These are phyloP conservation scores for Strigamia crassipes DNA, from an alignment of 2,888 invertebrate species.

Conservation along the genomic window DNA sequence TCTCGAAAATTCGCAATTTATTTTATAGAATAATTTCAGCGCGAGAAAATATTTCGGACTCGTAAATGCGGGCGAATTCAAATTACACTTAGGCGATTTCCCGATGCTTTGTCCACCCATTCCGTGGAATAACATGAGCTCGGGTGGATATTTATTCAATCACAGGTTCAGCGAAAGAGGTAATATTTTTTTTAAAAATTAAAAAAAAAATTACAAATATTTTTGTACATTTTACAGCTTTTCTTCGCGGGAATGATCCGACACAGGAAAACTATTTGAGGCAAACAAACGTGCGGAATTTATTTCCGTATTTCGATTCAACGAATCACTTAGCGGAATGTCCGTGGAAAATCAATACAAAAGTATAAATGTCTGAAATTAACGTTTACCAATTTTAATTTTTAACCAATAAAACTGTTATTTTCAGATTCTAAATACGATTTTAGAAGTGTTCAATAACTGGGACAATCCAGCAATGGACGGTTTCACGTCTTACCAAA, in stretches of 20 bases:
- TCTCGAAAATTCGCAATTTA: no score
- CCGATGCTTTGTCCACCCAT: conserved; percentile 83
- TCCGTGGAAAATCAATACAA: conserved; percentile 89
- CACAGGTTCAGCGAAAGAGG: background rate
- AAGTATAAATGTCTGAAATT: conserved; percentile 60
- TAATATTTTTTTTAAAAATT: background rate
- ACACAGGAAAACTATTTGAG: conserved; percentile 68
- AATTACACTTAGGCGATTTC: conserved; percentile 70
- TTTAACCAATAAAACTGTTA: conserved; percentile 42
- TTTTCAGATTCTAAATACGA: conserved; percentile 66
- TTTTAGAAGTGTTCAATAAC: conserved; percentile 70
- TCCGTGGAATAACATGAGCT: conserved; percentile 74
- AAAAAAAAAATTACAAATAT: background rate
- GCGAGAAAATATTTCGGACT: conserved; percentile 67
- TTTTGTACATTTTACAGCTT: background rate
- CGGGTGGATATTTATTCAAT: conserved; percentile 75
- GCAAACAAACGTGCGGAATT: conserved; percentile 64
- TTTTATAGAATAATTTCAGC: background rate
- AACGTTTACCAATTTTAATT: conserved; percentile 39
- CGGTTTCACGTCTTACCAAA: background rate
- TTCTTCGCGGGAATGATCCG: conserved; percentile 59
- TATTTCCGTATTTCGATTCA: conserved; percentile 85
- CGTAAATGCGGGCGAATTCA: conserved; percentile 70
- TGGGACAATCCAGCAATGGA: background rate
- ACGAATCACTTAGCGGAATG: conserved; percentile 89